Percentiles rank a stretch among this genome's conserved stretches.
phyloP scores from a whole-genome alignment of 2,888 invertebrate genomes.

The Cephus pygmeus region DNA sequence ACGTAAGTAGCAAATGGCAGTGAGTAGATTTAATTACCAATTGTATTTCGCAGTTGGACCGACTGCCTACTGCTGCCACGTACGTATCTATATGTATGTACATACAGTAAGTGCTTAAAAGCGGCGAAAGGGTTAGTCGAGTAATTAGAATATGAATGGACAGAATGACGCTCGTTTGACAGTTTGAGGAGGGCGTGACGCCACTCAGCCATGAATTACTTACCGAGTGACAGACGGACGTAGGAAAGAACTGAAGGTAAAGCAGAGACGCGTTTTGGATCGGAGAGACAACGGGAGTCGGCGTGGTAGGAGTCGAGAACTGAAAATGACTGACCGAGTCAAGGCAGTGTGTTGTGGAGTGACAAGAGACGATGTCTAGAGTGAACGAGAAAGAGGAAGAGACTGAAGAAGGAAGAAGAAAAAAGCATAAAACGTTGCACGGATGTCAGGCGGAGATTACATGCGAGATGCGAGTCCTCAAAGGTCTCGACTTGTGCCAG shows the following conservation, averaged over 20 bases:
- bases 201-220: slow-evolving; percentile 8
- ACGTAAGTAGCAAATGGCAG: background rate
- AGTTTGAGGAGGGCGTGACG: slow-evolving; percentile 19
- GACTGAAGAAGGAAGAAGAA: slow-evolving; percentile 8
- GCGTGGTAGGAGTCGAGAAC: background rate
- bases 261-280: background rate
- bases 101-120: background rate
- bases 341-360: background rate
- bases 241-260: background rate
- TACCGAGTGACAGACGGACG: slow-evolving; percentile 10
- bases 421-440: slow-evolving; percentile 14
- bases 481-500: background rate
- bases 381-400: slow-evolving; percentile 11
- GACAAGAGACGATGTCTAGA: slow-evolving; percentile 14
- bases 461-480: slow-evolving; percentile 39
- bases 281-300: background rate
- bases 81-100: background rate
- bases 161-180: slow-evolving; percentile 14
- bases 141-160: slow-evolving; percentile 18
- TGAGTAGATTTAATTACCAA: background rate
- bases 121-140: slow-evolving; percentile 18
- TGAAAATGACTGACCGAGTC: background rate
- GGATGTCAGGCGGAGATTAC: background rate
- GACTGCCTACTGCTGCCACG: background rate
- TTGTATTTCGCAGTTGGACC: background rate